Evolutionary conservation across 2,113 vertebrate genomes (phyloP), one percentile per base, ranked within the genome.

Genomic region (Bolborhynchus lineola): DNA sequence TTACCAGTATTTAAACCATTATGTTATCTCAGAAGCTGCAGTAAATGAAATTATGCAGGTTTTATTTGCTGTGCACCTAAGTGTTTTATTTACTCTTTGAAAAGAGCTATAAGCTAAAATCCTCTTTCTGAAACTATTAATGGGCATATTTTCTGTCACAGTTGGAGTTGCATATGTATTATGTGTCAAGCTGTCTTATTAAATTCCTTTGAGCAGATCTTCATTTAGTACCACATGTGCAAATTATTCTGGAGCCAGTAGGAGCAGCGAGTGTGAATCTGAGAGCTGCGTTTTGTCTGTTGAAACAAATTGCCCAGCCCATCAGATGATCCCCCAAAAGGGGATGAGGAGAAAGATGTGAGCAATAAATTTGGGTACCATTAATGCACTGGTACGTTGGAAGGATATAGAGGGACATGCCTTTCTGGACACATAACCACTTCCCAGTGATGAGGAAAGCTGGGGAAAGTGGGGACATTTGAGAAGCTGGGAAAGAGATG

Each of bases 301-400:
- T 57, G 64, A 71, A n/a, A 25, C 2, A 0, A 74, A 80, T 29
- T 41, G 49, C 46, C 21, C 44, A 59, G 59, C 41, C 31, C 6
- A 0, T 65, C 46, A 63, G 67, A 42, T 67, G 71, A 62, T 53
- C 7, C 47, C 47, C 47, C 53, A 18, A 81, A 81, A 28, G 9
- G 25, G 26, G 33, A 72, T 16, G 65, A 81, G 10, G 12, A 63
- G 16, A 21, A 63, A 80, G 76, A 71, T 5, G 50, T 1, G 8
- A 82, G 25, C 1, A 1, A 28, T 49, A 12, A 76, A 42, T 0
- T 39, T 29, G 0, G 0, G 46, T 70, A 39, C 46, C 13, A 9
- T 18, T 33, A 35, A 62, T 0, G 3, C 0, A 3, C 20, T 60
- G 85, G 17, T 67, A 7, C 28, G 16, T 46, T 79, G 25, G 69